Percentiles rank a stretch among this genome's conserved stretches.
Conservation (phyloP, 2,113 vertebrate species). For the Nibea coibor region DNA sequence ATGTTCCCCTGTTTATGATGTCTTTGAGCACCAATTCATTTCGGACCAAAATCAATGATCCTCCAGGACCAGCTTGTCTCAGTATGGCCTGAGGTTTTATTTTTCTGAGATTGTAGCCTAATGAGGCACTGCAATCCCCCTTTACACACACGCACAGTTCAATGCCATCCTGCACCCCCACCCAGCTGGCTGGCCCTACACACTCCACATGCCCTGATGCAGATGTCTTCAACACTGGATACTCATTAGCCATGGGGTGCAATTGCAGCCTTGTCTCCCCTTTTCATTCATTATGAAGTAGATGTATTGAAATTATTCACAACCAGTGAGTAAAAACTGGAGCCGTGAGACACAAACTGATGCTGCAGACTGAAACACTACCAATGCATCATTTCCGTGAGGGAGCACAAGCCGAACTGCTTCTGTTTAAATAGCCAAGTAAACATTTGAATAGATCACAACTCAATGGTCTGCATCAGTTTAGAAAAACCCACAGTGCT, state of each 20-base stretch:
- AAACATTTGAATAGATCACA: slow-evolving; percentile 30
- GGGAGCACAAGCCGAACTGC: not conserved
- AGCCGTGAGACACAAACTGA: slow-evolving; percentile 2
- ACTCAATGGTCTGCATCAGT: not conserved
- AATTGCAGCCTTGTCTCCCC: slow-evolving; percentile 28
- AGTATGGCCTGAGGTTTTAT: slow-evolving; percentile 55
- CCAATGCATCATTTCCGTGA: slow-evolving; percentile 8
- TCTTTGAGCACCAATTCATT: slow-evolving; percentile 56
- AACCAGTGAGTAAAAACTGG: slow-evolving; percentile 18
- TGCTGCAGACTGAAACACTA: not conserved
- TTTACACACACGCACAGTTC: slow-evolving; percentile 10
- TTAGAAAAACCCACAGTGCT: not conserved
- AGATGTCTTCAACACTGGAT: slow-evolving; percentile 55
- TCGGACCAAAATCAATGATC: slow-evolving; percentile 66
- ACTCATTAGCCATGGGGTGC: slow-evolving; percentile 56
- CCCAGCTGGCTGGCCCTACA: slow-evolving; percentile 41
- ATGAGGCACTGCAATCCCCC: slow-evolving; percentile 49
- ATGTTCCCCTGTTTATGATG: slow-evolving; percentile 20
- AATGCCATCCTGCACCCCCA: slow-evolving; percentile 38
- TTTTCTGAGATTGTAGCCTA: slow-evolving; percentile 50
- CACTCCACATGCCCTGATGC: slow-evolving; percentile 45
- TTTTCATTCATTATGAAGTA: slow-evolving; percentile 56
- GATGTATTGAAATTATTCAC: slow-evolving; percentile 43
- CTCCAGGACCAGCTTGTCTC: slow-evolving; percentile 58
- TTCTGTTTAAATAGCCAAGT: slow-evolving; percentile 20